Evolutionary conservation across 1,140 invertebrate species (phyloP).

Genomic region (Eulimnadia texana): DNA sequence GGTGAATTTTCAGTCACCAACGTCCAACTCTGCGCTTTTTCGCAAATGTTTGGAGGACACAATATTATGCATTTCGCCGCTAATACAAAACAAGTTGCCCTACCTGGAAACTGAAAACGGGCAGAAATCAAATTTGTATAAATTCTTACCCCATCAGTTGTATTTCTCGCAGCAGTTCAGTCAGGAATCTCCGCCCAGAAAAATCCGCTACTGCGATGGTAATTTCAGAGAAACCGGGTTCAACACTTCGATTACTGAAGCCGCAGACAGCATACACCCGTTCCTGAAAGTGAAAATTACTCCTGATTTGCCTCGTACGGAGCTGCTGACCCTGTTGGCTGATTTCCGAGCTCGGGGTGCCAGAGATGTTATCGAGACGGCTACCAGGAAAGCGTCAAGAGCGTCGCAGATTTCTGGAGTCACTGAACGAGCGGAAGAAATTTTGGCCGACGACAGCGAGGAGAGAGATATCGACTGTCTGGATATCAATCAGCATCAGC

Average conservation of each 20-base stretch:
- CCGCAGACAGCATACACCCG: slow-evolving; percentile 37
- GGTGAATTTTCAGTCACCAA: slow-evolving; percentile 8
- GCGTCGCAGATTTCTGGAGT: neutral
- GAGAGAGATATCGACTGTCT: slow-evolving; percentile 30
- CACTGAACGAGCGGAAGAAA: slow-evolving; percentile 14
- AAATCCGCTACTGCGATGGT: slow-evolving; percentile 5
- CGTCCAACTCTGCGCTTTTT: slow-evolving; percentile 5
- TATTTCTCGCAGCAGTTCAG: slow-evolving; percentile 48
- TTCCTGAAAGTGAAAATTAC: slow-evolving; percentile 57
- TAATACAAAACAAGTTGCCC: slow-evolving; percentile 57
- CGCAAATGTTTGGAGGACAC: slow-evolving; percentile 33
- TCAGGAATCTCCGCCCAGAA: slow-evolving; percentile 10
- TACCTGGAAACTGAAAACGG: slow-evolving; percentile 76
- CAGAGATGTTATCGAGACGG: slow-evolving; percentile 33
- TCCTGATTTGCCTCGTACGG: slow-evolving; percentile 35
- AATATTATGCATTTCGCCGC: slow-evolving; percentile 67
- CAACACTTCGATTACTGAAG: neutral
- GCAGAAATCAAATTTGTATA: slow-evolving; percentile 53
- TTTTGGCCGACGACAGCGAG: slow-evolving; percentile 17
- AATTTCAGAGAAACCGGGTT: slow-evolving; percentile 5
- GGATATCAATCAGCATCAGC: slow-evolving; percentile 73
- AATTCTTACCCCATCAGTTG: slow-evolving; percentile 62
- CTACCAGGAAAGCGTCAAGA: slow-evolving; percentile 17
- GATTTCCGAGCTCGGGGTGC: slow-evolving; percentile 75
- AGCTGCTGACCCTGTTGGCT: slow-evolving; percentile 56